Base-by-base conservation (phyloP, 2,888 invertebrate species). In the Clistopyga incitator region DNA sequence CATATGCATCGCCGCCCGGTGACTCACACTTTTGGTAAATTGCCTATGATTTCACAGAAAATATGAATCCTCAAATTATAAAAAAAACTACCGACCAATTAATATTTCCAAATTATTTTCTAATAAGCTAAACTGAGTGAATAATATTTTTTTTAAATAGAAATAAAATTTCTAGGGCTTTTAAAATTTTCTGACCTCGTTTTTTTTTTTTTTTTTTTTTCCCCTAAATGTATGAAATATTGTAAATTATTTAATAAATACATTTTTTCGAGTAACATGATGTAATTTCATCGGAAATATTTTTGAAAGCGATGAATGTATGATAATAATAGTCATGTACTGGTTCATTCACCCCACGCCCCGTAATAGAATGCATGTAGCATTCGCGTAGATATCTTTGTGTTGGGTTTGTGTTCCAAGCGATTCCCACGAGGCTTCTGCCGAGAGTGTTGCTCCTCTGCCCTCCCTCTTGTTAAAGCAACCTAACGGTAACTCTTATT, bases 401-500 rank as follows among this genome's bases (percentile, higher is more conserved):
- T 52, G 38, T 15, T 71, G 20, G 20, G 23, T 45, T 29, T 45
- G 42, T 56, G 59, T 75, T 82, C 61, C 29, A 29, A 65, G 65
- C 64, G 65, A 76, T 79, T 82, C 82, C 79, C 79, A 76, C 82
- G 79, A 50, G 65, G 18, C 50, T 79, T 82, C 76, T 71, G 79
- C 64, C 82, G 64, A 15, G 70, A 20, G 42, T 38, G 68, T 56
- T 42, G 54, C 42, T 15, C 18, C 67, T 52, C 77, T 74, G 59
- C 29, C 29, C 67, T 64, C 42, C 68, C 67, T 56, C 59, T 50
- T 42, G 65, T 67, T 70, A 29, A 56, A 52, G 64, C 71, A 82
- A 76, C 29, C 71, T 82, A 82, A 82, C 82, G 82, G 82, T 82
- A 82, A 78, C 70, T 79, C 50, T 82, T 76, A 76, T 59, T 82